Conservation (phyloP, 2,797 vertebrate genomes). For the Hoplostethus atlanticus region DNA sequence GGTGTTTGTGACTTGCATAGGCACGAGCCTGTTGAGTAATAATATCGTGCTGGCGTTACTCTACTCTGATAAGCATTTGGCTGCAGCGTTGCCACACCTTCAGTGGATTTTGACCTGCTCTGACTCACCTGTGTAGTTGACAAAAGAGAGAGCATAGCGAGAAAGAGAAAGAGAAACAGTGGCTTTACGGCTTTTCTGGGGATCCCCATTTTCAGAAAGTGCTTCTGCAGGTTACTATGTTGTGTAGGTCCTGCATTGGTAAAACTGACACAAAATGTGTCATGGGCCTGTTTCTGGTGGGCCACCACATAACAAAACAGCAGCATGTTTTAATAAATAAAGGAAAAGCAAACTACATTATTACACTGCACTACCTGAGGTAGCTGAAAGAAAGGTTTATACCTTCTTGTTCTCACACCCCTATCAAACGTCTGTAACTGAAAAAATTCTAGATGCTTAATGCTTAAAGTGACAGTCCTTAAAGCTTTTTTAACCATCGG, state of each 20-base stretch:
- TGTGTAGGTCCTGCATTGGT: constrained; percentile 16
- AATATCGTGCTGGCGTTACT: too few relatives aligned
- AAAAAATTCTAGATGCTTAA: too few relatives aligned
- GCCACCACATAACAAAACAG: constrained; percentile 8
- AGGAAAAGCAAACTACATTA: too few relatives aligned
- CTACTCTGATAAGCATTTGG: background rate
- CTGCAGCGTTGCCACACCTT: constrained; percentile 42
- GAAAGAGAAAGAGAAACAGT: background rate
- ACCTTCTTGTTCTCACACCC: too few relatives aligned
- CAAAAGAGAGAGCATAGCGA: background rate
- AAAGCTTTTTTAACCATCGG: too few relatives aligned
- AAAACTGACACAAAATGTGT: constrained; percentile 7
- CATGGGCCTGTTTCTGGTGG: background rate
- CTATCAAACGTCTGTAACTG: too few relatives aligned
- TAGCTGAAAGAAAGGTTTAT: too few relatives aligned
- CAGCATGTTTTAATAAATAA: background rate
- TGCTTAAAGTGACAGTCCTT: too few relatives aligned
- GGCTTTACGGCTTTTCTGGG: background rate
- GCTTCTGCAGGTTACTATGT: background rate
- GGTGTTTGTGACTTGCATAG: constrained; percentile 18
- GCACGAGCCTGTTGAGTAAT: background rate
- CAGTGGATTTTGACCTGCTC: constrained; percentile 26
- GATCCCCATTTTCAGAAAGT: background rate
- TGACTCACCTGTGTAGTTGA: background rate
- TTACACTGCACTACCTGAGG: too few relatives aligned